Percentiles rank a stretch among this genome's conserved stretches.
Conservation (phyloP, 2,113 vertebrate species). For the Nannobrachium achirus region DNA sequence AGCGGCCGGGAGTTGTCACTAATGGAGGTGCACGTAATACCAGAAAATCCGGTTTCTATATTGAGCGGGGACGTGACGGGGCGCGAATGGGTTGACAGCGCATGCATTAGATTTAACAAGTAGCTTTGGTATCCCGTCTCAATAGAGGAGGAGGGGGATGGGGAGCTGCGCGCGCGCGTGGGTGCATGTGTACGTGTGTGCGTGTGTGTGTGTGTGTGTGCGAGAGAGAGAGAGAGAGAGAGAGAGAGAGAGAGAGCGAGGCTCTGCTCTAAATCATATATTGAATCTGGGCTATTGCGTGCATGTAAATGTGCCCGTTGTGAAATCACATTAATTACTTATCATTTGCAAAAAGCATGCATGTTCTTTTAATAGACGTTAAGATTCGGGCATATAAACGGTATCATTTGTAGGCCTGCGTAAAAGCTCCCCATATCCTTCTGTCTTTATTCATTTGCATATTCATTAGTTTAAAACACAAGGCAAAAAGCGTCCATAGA, state of each 20-base stretch:
- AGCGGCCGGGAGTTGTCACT: constrained; percentile 56
- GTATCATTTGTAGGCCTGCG: constrained; percentile 21
- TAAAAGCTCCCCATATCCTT: constrained; percentile 25
- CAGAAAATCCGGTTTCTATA: constrained; percentile 88
- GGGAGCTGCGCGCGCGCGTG: constrained; percentile 6
- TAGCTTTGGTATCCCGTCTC: constrained; percentile 81
- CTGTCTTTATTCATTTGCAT: constrained; percentile 46
- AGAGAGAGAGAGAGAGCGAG: constrained; percentile 20
- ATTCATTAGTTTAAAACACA: constrained; percentile 59
- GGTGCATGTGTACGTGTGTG: constrained; percentile 17
- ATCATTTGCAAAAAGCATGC: constrained; percentile 54
- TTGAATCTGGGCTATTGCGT: constrained; percentile 33
- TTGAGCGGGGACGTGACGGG: constrained; percentile 86
- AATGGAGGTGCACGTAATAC: constrained; percentile 81
- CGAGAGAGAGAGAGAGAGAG: constrained; percentile 6
- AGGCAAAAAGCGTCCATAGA: constrained; percentile 15
- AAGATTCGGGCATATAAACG: constrained; percentile 21
- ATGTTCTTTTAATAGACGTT: constrained; percentile 41
- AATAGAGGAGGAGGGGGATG: constrained; percentile 39
- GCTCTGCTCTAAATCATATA: constrained; percentile 41
- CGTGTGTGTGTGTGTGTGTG: constrained; percentile 20
- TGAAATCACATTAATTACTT: constrained; percentile 58
- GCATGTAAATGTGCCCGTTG: constrained; percentile 53
- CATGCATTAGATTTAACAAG: constrained; percentile 85
- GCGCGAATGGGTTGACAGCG: constrained; percentile 87